These are phyloP conservation scores for Andrena camellia DNA, from an alignment of 2,888 invertebrate genomes.

Conservation along the genomic window DNA sequence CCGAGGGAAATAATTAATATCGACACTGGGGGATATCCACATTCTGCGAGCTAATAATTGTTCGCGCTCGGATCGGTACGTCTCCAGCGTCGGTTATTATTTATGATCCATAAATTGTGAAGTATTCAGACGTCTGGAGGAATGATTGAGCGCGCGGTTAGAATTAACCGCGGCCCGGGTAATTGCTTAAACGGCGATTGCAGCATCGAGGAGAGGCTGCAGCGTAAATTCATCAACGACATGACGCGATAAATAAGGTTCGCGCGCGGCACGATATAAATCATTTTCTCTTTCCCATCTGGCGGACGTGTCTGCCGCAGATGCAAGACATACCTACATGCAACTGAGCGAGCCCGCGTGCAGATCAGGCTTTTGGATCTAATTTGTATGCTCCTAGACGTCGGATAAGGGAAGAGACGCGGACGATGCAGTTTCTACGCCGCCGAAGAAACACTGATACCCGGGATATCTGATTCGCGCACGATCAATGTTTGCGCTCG, in stretches of 20 bases:
- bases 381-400: constrained; percentile 55
- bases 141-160: constrained; percentile 17
- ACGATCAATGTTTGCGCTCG: too few relatives aligned
- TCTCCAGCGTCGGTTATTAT: constrained; percentile 19
- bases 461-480: constrained; percentile 13
- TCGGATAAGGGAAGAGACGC: constrained; percentile 28
- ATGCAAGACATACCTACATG: constrained; percentile 24
- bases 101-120: constrained; percentile 11
- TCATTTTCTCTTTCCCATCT: constrained; percentile 42
- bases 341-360: constrained; percentile 23
- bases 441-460: constrained; percentile 32
- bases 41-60: background rate
- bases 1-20: too few relatives aligned
- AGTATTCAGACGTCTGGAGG: background rate
- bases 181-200: constrained; percentile 40
- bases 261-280: constrained; percentile 42
- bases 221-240: constrained; percentile 43
- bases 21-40: background rate
- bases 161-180: constrained; percentile 18
- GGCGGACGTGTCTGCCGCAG: constrained; percentile 30
- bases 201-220: constrained; percentile 13
- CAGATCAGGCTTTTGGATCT: constrained; percentile 47
- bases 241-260: constrained; percentile 40
- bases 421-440: constrained; percentile 42
- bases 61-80: background rate